Conservation (phyloP, 2,113 vertebrate species). For the Capra hircus region DNA sequence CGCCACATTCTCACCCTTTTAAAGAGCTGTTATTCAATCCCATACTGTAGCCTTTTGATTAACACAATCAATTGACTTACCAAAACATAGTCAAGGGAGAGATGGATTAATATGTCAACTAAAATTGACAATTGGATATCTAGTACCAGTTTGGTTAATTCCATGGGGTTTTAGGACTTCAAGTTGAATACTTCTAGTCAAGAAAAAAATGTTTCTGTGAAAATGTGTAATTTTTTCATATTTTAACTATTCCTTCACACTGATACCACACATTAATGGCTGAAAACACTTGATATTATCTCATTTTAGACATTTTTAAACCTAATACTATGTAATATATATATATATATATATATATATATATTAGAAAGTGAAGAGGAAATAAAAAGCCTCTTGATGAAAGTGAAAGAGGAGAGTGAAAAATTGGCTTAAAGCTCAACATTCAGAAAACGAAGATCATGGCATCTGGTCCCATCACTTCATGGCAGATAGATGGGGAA, state of each 20-base stretch:
- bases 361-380: no score
- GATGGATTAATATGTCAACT: slow-evolving; percentile 80
- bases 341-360: no score
- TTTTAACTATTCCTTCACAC: background rate
- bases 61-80: slow-evolving; percentile 63
- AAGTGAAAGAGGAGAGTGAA: no score
- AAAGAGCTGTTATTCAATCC: slow-evolving; percentile 17
- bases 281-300: background rate
- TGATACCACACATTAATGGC: background rate
- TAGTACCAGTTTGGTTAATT: slow-evolving; percentile 69
- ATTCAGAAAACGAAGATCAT: no score
- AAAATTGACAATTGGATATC: slow-evolving; percentile 76
- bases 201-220: slow-evolving; percentile 36
- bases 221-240: slow-evolving; percentile 22
- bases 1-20: slow-evolving; percentile 49
- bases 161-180: slow-evolving; percentile 59
- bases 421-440: no score
- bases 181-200: slow-evolving; percentile 52
- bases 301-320: background rate
- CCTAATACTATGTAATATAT: background rate
- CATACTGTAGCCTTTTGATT: slow-evolving; percentile 60
- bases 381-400: no score
- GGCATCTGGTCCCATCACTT: no score
- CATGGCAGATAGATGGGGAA: no score
- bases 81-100: slow-evolving; percentile 63